phyloP scores from a whole-genome alignment of 1,140 invertebrate species.

The Drosophila repleta region DNA sequence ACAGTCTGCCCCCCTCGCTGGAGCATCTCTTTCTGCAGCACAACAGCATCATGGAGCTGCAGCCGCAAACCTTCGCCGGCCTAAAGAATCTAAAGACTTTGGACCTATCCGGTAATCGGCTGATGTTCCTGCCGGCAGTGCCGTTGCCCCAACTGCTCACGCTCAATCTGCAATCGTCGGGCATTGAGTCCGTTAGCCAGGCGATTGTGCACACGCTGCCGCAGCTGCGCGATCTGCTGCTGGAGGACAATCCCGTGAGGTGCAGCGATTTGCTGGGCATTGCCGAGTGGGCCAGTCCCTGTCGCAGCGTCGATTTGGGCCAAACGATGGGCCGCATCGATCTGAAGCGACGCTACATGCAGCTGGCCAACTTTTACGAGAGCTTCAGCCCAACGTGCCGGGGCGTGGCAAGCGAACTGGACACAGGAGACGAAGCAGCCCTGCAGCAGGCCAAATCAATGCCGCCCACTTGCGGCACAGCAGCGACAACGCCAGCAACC shows the following conservation, averaged over 20 bases:
- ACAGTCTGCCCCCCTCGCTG: conserved; percentile 87
- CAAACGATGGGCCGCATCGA: conserved; percentile 47
- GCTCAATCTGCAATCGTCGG: conserved; percentile 73
- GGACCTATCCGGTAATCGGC: conserved; percentile 76
- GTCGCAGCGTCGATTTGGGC: conserved; percentile 57
- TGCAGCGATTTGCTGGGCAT: conserved; percentile 79
- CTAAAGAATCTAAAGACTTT: conserved; percentile 89
- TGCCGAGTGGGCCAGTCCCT: conserved; percentile 82
- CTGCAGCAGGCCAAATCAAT: conserved; percentile 32
- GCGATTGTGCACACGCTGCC: conserved; percentile 77
- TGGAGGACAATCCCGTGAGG: conserved; percentile 81
- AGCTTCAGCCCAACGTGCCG: conserved; percentile 55
- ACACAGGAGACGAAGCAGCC: background rate
- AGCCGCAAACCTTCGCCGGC: conserved; percentile 88
- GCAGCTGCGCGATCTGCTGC: conserved; percentile 71
- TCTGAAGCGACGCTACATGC: conserved; percentile 63
- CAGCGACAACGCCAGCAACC: conserved; percentile 29
- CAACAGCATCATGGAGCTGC: conserved; percentile 87
- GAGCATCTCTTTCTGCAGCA: conserved; percentile 87
- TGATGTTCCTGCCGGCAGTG: conserved; percentile 74
- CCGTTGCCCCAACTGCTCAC: conserved; percentile 67
- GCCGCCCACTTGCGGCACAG: conserved; percentile 46
- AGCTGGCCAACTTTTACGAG: conserved; percentile 67
- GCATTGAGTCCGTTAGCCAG: conserved; percentile 72
- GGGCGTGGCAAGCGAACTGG: background rate